Evolutionary conservation across 1,140 invertebrate species (phyloP).

Genomic region (Thaumatotibia leucotreta): DNA sequence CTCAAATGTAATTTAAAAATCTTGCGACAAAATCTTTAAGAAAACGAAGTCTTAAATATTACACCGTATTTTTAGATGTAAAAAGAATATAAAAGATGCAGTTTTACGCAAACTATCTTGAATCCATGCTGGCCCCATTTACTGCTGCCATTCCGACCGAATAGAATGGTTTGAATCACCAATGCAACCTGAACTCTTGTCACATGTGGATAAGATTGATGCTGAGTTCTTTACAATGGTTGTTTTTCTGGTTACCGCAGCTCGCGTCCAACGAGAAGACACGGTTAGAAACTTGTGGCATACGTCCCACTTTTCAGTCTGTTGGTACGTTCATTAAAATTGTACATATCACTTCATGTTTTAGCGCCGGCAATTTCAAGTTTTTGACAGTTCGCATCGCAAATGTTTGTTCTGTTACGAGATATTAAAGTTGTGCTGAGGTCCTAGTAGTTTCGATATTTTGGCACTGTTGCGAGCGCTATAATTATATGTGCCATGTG

Average conservation of each 20-base stretch:
- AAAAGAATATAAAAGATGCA: background rate
- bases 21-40: background rate
- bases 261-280: background rate
- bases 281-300: background rate
- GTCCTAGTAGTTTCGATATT: too few species aligned
- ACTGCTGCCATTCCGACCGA: background rate
- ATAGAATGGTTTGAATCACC: background rate
- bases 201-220: background rate
- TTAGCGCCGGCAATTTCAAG: background rate
- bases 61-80: background rate
- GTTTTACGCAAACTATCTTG: background rate
- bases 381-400: background rate
- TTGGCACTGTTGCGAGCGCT: too few species aligned
- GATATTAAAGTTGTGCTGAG: too few species aligned
- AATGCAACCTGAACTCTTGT: background rate
- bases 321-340: background rate
- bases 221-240: background rate
- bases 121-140: background rate
- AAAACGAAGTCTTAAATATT: background rate
- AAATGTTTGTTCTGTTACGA: too few species aligned
- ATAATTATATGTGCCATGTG: too few species aligned
- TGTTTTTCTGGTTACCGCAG: background rate
- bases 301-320: background rate
- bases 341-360: background rate
- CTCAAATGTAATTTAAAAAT: background rate